Conservation (phyloP, 2,113 vertebrate genomes). For the Chiloscyllium plagiosum region DNA sequence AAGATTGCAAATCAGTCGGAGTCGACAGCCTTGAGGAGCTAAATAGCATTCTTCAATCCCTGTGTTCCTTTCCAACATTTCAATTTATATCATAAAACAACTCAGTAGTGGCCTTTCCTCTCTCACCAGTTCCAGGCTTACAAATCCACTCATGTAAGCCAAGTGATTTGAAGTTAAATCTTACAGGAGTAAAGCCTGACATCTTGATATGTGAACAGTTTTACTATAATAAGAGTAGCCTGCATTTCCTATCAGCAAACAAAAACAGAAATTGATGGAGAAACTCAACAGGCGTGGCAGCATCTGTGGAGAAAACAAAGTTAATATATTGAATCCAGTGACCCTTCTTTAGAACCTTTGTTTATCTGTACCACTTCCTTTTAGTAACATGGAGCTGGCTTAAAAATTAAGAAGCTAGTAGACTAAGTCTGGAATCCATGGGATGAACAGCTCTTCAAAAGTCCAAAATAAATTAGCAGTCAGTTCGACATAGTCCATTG, state of each 20-base stretch:
- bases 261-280: too few relatives aligned
- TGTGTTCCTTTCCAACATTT: too few relatives aligned
- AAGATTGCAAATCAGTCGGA: too few relatives aligned
- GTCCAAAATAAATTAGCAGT: neutral
- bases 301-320: too few relatives aligned
- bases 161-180: neutral
- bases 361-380: neutral
- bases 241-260: neutral
- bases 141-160: neutral
- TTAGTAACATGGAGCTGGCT: neutral
- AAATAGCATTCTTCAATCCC: too few relatives aligned
- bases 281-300: too few relatives aligned
- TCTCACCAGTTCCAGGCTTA: neutral
- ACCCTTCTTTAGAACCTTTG: too few relatives aligned
- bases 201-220: neutral
- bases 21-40: too few relatives aligned
- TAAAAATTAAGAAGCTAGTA: neutral
- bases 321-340: too few relatives aligned
- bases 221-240: neutral
- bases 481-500: neutral
- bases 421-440: neutral
- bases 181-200: neutral
- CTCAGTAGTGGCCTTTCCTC: neutral
- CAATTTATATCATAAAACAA: neutral
- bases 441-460: neutral